Conservation (phyloP, 2,113 vertebrate genomes). For the Sialia sialis region DNA sequence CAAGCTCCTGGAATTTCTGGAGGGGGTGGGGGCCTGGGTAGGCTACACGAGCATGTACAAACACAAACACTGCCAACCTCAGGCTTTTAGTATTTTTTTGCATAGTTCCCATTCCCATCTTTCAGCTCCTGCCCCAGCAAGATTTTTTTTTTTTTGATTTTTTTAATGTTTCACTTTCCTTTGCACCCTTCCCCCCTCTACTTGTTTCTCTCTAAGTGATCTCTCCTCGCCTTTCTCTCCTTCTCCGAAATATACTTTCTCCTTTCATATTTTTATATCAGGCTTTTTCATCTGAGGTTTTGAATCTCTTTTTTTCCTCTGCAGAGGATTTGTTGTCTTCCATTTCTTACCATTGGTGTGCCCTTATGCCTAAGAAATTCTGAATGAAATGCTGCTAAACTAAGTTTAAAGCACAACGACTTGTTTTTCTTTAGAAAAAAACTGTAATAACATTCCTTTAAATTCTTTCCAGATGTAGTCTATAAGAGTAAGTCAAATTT, state of each 20-base stretch:
- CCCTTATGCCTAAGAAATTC: neutral
- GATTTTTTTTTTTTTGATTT: neutral
- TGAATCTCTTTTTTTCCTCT: neutral
- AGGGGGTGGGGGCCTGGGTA: neutral
- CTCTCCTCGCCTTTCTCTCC: neutral
- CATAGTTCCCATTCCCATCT: neutral
- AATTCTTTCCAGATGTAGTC: neutral
- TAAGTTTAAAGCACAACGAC: neutral
- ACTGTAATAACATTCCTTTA: neutral
- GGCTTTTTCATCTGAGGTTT: neutral
- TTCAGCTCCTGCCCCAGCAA: neutral
- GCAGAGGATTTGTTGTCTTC: neutral
- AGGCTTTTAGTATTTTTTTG: constrained; percentile 1
- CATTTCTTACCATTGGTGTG: neutral
- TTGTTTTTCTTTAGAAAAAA: neutral
- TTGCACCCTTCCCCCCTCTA: neutral
- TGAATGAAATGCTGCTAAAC: neutral
- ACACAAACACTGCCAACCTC: neutral
- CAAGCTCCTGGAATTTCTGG: neutral
- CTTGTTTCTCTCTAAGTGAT: neutral
- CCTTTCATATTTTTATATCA: neutral
- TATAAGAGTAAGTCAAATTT: neutral
- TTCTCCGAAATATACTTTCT: neutral
- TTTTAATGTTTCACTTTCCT: neutral
- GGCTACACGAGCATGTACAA: neutral